Conservation (phyloP, 2,888 invertebrate genomes). For the Diloba caeruleocephala region DNA sequence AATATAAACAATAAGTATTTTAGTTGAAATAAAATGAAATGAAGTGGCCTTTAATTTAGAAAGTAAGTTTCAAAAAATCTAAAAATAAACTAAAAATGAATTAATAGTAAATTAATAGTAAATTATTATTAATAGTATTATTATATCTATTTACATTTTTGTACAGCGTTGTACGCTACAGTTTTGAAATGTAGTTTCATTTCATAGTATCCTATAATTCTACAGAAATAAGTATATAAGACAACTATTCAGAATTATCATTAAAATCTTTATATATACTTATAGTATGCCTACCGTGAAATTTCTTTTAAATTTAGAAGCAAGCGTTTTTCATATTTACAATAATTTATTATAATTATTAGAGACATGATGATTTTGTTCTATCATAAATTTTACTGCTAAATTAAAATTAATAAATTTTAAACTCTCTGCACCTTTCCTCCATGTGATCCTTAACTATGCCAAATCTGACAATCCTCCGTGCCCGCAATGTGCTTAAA, state of each 20-base stretch:
- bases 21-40: too few relatives aligned
- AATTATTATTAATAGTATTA: conserved; percentile 32
- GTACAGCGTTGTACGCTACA: conserved; percentile 55
- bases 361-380: too few relatives aligned
- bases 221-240: conserved; percentile 27
- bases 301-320: conserved; percentile 23
- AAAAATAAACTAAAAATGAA: background rate
- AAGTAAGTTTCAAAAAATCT: too few relatives aligned
- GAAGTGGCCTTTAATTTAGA: too few relatives aligned
- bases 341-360: conserved; percentile 7
- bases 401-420: too few relatives aligned
- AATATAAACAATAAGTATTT: too few relatives aligned
- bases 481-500: too few relatives aligned
- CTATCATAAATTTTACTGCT: too few relatives aligned
- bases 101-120: conserved; percentile 23
- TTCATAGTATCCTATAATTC: conserved; percentile 27
- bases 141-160: conserved; percentile 49
- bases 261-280: conserved; percentile 14
- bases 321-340: conserved; percentile 41
- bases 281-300: conserved; percentile 17
- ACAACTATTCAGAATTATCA: conserved; percentile 24
- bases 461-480: too few relatives aligned
- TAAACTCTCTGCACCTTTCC: too few relatives aligned
- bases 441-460: too few relatives aligned
- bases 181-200: conserved; percentile 31